Conservation (phyloP, 2,797 vertebrate species). For the Chelon labrosus region DNA sequence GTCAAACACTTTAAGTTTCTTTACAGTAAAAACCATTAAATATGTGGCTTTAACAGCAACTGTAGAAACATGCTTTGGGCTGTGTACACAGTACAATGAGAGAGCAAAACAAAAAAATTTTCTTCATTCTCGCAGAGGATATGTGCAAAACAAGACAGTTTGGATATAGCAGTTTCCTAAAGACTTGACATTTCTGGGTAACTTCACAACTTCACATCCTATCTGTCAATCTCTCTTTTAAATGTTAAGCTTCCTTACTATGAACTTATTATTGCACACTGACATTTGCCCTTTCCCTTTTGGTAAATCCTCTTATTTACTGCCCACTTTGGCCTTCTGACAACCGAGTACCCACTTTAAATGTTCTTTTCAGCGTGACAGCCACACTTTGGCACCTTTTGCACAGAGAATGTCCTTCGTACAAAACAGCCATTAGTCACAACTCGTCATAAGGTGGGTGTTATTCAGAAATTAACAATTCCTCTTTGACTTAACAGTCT, state of each 20-base stretch:
- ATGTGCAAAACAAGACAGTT: slow-evolving; percentile 19
- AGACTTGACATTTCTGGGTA: slow-evolving; percentile 37
- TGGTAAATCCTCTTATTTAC: slow-evolving; percentile 29
- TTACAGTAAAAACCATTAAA: slow-evolving; percentile 66
- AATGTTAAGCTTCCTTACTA: slow-evolving; percentile 9
- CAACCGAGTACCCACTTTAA: slow-evolving; percentile 33
- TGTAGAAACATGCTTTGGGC: slow-evolving; percentile 32
- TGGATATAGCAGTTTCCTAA: slow-evolving; percentile 15
- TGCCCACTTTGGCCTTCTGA: slow-evolving; percentile 38
- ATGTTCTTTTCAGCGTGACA: slow-evolving; percentile 20
- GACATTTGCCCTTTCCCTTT: slow-evolving; percentile 37
- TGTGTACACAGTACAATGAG: slow-evolving; percentile 2
- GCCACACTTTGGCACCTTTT: slow-evolving; percentile 22
- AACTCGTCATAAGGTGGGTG: slow-evolving; percentile 29
- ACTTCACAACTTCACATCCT: slow-evolving; percentile 35
- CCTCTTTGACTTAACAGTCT: slow-evolving; percentile 21
- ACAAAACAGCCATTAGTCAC: slow-evolving; percentile 26
- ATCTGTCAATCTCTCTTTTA: slow-evolving; percentile 22
- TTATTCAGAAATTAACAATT: slow-evolving; percentile 31
- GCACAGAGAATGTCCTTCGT: slow-evolving; percentile 3
- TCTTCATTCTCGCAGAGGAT: slow-evolving; percentile 25
- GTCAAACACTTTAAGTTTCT: slow-evolving; percentile 64
- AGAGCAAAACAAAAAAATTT: slow-evolving; percentile 31
- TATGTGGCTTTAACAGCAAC: slow-evolving; percentile 59
- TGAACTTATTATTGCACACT: slow-evolving; percentile 22